Conservation (phyloP, 2,888 invertebrate genomes). For the Brachylomia viminalis region DNA sequence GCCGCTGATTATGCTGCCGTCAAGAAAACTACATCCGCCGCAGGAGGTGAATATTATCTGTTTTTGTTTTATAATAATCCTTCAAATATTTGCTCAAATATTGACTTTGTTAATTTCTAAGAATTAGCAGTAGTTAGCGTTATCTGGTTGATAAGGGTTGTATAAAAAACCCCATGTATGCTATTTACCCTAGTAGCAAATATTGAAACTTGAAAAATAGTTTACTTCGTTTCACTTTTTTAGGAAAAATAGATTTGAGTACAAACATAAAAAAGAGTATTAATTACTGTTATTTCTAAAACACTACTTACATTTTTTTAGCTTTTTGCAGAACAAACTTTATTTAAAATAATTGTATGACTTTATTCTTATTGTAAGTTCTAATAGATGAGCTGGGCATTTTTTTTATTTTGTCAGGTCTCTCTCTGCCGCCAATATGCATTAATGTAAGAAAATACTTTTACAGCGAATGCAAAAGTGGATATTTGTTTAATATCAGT, state of each 20-base stretch:
- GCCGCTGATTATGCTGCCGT: slow-evolving; percentile 75
- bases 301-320: too few relatives aligned
- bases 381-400: neutral
- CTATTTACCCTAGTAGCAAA: neutral
- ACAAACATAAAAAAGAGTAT: too few relatives aligned
- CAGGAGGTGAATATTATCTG: slow-evolving; percentile 77
- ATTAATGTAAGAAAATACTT: neutral
- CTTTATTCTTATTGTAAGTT: neutral
- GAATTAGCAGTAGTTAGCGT: slow-evolving; percentile 11
- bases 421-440: neutral
- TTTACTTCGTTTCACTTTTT: neutral
- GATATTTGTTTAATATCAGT: too few relatives aligned
- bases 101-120: neutral
- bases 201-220: neutral
- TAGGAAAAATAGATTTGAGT: too few relatives aligned
- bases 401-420: neutral
- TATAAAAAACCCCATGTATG: neutral
- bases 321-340: neutral
- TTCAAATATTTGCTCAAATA: neutral
- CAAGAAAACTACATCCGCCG: slow-evolving; percentile 86
- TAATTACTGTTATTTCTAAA: too few relatives aligned
- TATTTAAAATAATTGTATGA: neutral
- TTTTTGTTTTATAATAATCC: neutral
- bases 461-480: neutral
- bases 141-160: neutral